These are phyloP conservation scores for Sapayoa aenigma DNA, from an alignment of 2,113 vertebrate species.

Conservation along the genomic window DNA sequence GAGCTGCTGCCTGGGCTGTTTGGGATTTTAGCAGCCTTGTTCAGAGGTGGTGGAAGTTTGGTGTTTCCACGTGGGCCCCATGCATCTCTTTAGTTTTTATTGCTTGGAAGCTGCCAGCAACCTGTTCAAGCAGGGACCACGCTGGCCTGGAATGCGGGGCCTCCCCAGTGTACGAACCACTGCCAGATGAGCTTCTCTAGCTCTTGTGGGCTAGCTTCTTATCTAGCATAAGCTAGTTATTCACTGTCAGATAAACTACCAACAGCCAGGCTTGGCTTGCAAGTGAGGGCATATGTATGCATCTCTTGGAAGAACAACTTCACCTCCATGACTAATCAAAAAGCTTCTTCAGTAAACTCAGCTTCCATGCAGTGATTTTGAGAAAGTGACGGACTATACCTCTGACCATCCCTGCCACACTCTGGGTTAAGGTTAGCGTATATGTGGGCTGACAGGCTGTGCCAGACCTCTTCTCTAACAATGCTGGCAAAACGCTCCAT, in stretches of 20 bases:
- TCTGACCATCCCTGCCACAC: not conserved
- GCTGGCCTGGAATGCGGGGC: not conserved
- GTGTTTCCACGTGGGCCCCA: not conserved
- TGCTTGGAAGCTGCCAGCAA: not conserved
- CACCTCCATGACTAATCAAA: not conserved
- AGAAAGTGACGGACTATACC: not conserved
- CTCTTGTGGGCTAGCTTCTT: not conserved
- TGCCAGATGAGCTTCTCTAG: not conserved
- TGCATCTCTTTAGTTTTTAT: not conserved
- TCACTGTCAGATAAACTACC: not conserved
- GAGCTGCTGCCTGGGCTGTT: not conserved
- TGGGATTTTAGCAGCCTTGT: not conserved
- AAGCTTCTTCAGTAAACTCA: not conserved
- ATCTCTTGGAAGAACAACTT: not conserved
- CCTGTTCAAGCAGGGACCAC: rapidly evolving
- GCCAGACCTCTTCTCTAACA: not conserved
- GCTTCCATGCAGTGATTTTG: not conserved
- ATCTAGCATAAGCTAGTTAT: not conserved
- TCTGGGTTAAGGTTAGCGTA: not conserved
- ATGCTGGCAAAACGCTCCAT: rapidly evolving
- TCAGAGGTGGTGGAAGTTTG: not conserved
- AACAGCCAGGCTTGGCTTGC: not conserved
- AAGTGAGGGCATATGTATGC: rapidly evolving
- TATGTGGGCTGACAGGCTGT: not conserved
- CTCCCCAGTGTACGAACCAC: not conserved